Evolutionary conservation across 2,797 vertebrate genomes (phyloP), one percentile per base, ranked within the genome.

Genomic region (Melanotaenia pygmaea): DNA sequence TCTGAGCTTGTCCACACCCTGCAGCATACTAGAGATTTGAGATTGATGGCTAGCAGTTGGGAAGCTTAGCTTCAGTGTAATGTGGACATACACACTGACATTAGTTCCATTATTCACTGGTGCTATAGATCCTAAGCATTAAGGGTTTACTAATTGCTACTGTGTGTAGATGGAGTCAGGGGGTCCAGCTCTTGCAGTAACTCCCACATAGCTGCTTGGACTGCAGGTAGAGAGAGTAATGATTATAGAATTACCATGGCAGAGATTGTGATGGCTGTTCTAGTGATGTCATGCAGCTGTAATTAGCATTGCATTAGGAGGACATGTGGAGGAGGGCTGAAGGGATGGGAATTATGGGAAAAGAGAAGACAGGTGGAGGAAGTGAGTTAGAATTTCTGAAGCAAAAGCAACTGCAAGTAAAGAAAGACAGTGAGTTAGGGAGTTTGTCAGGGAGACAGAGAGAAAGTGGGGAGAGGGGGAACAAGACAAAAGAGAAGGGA

Each of bases 281-380:
- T 90, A 93, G 91, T 90, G 86, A 94, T 89, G 90, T 89, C 85
- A 92, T 91, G 90, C 89, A 87, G 82, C 70, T 6, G 63, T 90
- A 90, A 92, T 92, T 91, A 93, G 88, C 82, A 86, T 83, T 87
- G 88, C 32, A 63, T 50, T 50, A 80, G 69, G 65, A 72, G 75
- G 78, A 73, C 4, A 69, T 80, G 65, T 72, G 71, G 74, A 65
- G 79, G 13, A 59, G 56, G 58, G 67, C 66, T 0, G 43, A 59
- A 70, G 22, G 32, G 71, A 67, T 22, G 59, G 73, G 56, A 73
- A 70, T 57, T 20, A 40, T 69, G 59, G 35, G 35, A 53, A 50
- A 45, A 50, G 56, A 60, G 59, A 35, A 66, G 63, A 70, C 61
- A 71, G 35, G 54, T 37, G 57, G 72, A 51, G 66, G 13, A 35